phyloP scores from a whole-genome alignment of 2,888 invertebrate genomes.

The Caenorhabditis wallacei region DNA sequence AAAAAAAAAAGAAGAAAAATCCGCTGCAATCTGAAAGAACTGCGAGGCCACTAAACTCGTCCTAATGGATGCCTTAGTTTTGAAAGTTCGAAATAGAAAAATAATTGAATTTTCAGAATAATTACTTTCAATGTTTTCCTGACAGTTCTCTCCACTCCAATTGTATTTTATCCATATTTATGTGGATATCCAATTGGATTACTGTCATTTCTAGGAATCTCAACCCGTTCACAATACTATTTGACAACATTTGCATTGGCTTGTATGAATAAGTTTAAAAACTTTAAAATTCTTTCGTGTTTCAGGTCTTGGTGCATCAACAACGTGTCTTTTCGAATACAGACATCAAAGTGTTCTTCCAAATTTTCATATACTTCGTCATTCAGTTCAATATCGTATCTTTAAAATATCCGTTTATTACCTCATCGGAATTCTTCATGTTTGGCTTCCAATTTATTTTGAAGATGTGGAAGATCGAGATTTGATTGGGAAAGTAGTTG shows the following conservation, averaged over 20 bases:
- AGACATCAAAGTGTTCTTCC: constrained; percentile 52
- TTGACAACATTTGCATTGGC: constrained; percentile 19
- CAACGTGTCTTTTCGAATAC: constrained; percentile 40
- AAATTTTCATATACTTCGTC: constrained; percentile 40
- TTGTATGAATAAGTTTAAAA: constrained; percentile 2
- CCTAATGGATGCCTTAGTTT: no score
- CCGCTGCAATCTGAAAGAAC: no score
- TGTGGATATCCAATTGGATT: constrained; percentile 44
- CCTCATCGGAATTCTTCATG: constrained; percentile 26
- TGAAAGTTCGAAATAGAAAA: no score
- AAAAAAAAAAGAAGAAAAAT: no score
- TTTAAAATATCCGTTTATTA: constrained; percentile 40
- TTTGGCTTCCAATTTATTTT: constrained; percentile 31
- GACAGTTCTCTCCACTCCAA: constrained; percentile 40
- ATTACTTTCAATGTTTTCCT: constrained; percentile 40
- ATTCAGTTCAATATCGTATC: constrained; percentile 43
- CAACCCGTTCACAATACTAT: constrained; percentile 34
- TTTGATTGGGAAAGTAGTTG: constrained; percentile 10
- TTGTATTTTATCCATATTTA: constrained; percentile 47
- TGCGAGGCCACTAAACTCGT: no score
- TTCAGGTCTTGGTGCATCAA: constrained; percentile 49
- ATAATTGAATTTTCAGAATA: constrained; percentile 37
- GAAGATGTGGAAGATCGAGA: constrained; percentile 27
- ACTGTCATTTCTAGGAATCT: constrained; percentile 6
- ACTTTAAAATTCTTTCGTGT: background rate